Conservation (phyloP, 2,888 invertebrate species). For the Macrophya annulata region DNA sequence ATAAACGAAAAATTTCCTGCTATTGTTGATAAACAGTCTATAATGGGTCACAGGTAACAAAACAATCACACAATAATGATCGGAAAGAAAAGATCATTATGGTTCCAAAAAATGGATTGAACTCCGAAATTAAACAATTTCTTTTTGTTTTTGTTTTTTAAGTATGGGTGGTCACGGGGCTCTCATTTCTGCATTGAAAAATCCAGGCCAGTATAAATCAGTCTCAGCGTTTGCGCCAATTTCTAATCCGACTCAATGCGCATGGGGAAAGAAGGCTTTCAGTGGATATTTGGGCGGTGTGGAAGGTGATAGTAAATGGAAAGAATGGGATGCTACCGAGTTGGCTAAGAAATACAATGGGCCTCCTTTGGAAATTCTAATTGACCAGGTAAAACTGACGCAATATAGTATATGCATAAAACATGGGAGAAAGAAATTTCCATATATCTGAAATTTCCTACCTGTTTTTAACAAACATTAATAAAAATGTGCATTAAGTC, state of each 20-base stretch:
- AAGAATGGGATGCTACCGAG: conserved; percentile 94
- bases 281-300: conserved; percentile 89
- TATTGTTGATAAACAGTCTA: conserved; percentile 84
- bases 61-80: not conserved
- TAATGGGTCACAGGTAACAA: conserved; percentile 89
- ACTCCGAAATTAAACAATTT: conserved; percentile 34
- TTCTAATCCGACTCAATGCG: conserved; percentile 90
- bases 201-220: conserved; percentile 92
- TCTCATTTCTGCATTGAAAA: conserved; percentile 92
- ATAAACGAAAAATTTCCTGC: conserved; percentile 89
- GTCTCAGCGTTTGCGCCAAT: conserved; percentile 98
- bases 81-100: too few species aligned
- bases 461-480: not conserved
- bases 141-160: conserved; percentile 77
- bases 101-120: not conserved
- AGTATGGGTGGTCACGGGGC: conserved; percentile 99
- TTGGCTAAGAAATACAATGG: conserved; percentile 92
- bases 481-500: not conserved
- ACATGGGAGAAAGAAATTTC: not conserved
- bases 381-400: conserved; percentile 90
- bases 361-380: conserved; percentile 89
- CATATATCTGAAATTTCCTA: not conserved
- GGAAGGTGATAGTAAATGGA: conserved; percentile 84
- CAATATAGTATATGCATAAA: not conserved
- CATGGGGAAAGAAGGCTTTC: conserved; percentile 95